These are phyloP conservation scores for Aplodontia rufa DNA, from an alignment of 2,113 vertebrate species.

Conservation along the genomic window DNA sequence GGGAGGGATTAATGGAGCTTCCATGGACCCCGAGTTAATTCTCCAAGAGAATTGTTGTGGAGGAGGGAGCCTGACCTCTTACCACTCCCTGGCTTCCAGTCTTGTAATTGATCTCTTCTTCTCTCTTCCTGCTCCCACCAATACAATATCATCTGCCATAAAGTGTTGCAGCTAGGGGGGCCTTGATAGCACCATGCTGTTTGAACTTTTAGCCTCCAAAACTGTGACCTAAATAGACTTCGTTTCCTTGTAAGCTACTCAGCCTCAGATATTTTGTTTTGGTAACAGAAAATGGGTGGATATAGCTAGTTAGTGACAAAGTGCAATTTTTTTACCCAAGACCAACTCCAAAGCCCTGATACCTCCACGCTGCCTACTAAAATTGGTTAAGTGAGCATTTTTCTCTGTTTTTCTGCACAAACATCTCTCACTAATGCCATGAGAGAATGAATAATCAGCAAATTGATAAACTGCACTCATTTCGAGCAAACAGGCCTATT, in stretches of 20 bases:
- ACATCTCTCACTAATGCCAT: not conserved
- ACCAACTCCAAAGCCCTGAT: not conserved
- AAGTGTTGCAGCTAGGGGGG: accelerated
- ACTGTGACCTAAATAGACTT: not conserved
- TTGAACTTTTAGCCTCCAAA: not conserved
- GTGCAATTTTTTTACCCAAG: not conserved
- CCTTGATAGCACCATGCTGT: not conserved
- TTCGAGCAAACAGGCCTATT: not conserved
- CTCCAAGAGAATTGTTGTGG: not conserved
- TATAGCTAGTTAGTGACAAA: not conserved
- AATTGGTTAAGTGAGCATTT: not conserved
- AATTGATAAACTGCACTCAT: conserved; percentile 24
- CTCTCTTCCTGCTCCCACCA: too few species aligned
- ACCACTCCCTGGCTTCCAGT: not conserved
- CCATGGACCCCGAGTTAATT: not conserved
- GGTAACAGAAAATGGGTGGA: not conserved
- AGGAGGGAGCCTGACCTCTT: not conserved
- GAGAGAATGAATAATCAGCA: conserved; percentile 49
- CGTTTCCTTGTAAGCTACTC: not conserved
- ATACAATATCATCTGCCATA: not conserved
- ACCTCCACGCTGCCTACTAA: not conserved
- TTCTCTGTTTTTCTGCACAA: not conserved
- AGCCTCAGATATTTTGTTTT: not conserved
- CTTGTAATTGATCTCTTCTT: not conserved
- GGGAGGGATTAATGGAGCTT: not conserved